Base-by-base conservation (phyloP, 2,113 vertebrate genomes). In the Anthoscopus minutus region DNA sequence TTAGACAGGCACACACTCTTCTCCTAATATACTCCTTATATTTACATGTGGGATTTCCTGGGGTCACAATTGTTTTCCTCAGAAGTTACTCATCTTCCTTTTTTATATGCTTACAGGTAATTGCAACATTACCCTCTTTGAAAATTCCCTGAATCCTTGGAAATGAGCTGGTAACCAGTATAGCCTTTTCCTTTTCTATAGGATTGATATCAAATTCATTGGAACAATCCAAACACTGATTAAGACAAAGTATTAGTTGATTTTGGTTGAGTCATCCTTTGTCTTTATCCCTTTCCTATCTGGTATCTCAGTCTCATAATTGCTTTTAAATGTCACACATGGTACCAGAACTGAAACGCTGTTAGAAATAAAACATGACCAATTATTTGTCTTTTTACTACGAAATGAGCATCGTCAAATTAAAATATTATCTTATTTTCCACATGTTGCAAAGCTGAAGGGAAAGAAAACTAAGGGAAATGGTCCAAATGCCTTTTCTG, bases 361-460 rank as follows among this genome's bases (percentile, higher is more conserved):
- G 17, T 74, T 93, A 89, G 86, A 94, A 96, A 71, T 74, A 71
- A 88, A 90, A 67, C 69, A 78, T n/a, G 31, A 45, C 40, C 56
- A 93, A 94, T 95, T 92, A 86, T 83, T 95, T 93, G 79, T 90
- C 92, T 95, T 78, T 96, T 95, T 95, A 78, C 80, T 78, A 77
- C 51, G 74, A 88, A 92, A 92, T 81, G 60, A 94, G 86, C 60
- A 86, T 31, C 77, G 89, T 80, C 58, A 66, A 54, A 93, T 82
- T 79, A 87, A 94, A 91, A 85, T 0, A 2, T 79, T 88, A 50
- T 95, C 76, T 80, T 83, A 53, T 92, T 91, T 97, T 89, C 50
- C 66, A 87, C 23, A 47, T 71, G 40, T 58, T 67, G 35, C 67
- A 77, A 93, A 67, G 64, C 64, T 88, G 82, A 90, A 83, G 65